Conservation (phyloP, 2,113 vertebrate species). For the Mirza zaza region DNA sequence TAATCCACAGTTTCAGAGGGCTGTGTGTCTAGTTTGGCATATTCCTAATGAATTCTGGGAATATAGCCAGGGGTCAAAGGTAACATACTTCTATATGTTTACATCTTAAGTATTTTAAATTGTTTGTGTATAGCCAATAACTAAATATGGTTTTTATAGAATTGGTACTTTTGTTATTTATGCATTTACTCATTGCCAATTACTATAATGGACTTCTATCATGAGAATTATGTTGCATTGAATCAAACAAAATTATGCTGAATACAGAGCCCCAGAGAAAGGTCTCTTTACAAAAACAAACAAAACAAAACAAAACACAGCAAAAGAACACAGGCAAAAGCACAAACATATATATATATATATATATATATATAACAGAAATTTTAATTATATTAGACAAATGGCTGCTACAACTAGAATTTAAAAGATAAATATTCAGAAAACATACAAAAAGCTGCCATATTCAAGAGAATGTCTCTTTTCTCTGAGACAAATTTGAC, state of each 20-base stretch:
- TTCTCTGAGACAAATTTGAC: neutral
- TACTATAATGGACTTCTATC: neutral
- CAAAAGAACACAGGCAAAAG: neutral
- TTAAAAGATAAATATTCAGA: neutral
- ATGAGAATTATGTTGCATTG: neutral
- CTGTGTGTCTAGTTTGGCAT: neutral
- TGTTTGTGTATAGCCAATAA: neutral
- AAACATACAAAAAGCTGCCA: neutral
- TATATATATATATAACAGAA: neutral
- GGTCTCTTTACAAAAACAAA: neutral
- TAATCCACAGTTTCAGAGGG: neutral
- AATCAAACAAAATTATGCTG: neutral
- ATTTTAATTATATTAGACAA: neutral
- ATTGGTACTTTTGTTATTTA: neutral
- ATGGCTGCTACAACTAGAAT: neutral
- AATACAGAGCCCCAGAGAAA: neutral
- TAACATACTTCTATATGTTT: neutral
- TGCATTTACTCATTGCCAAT: neutral
- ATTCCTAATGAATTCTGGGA: neutral
- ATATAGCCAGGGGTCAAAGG: neutral
- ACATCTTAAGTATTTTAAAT: neutral
- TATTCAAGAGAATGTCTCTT: neutral
- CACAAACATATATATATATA: neutral
- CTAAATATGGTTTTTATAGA: neutral
- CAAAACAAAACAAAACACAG: neutral